phyloP scores from a whole-genome alignment of 2,888 invertebrate species.

The Lamproptera curius region DNA sequence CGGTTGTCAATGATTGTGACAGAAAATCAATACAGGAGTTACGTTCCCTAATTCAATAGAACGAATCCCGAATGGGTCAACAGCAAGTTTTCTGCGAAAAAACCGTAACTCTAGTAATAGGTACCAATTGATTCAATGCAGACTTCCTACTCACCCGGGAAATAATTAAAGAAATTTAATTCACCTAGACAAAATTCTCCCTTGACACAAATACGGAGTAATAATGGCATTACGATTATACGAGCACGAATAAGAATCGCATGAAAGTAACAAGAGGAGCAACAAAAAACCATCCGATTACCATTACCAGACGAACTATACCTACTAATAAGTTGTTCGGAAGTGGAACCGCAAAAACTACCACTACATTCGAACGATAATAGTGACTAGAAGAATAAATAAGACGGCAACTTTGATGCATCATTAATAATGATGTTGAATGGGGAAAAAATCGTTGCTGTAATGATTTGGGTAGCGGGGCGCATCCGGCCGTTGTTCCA shows the following conservation, averaged over 20 bases:
- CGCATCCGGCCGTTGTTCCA: constrained; percentile 42
- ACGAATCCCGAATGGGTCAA: too few relatives aligned
- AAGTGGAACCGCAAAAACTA: constrained; percentile 54
- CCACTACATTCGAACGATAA: constrained; percentile 62
- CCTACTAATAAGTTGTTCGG: constrained; percentile 54
- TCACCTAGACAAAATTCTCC: background rate
- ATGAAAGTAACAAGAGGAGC: constrained; percentile 43
- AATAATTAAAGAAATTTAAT: too few relatives aligned
- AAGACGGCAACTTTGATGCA: constrained; percentile 55
- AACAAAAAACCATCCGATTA: constrained; percentile 49
- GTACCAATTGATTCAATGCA: too few relatives aligned
- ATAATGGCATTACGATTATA: constrained; percentile 37
- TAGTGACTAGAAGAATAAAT: constrained; percentile 53
- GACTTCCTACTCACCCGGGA: too few relatives aligned
- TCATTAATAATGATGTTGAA: constrained; percentile 53
- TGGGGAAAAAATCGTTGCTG: constrained; percentile 30
- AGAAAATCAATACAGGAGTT: too few relatives aligned
- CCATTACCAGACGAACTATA: constrained; percentile 48
- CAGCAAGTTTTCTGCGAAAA: too few relatives aligned
- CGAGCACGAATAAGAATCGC: constrained; percentile 36
- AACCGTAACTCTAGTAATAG: too few relatives aligned
- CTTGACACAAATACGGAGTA: constrained; percentile 8
- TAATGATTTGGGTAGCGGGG: constrained; percentile 38
- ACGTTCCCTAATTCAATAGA: too few relatives aligned
- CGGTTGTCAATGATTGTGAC: too few relatives aligned